Conservation (phyloP, 2,113 vertebrate species). For the Centropus unirufus region DNA sequence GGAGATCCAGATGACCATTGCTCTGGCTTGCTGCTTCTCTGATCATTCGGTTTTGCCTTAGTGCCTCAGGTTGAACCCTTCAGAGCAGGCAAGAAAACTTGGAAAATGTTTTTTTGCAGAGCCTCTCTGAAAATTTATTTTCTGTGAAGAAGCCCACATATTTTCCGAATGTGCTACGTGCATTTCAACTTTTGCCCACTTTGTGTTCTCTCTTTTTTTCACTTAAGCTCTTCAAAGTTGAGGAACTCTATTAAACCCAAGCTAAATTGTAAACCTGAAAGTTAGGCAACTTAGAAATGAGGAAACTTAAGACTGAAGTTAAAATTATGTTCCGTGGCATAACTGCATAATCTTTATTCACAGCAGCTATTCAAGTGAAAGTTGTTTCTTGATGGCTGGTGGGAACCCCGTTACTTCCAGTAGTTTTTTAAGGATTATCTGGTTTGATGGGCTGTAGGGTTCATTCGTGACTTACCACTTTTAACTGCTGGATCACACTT, state of each 20-base stretch:
- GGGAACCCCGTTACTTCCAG: not conserved
- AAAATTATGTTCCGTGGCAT: not conserved
- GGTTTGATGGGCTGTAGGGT: not conserved
- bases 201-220: not conserved
- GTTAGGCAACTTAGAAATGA: not conserved
- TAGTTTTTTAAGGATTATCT: not conserved
- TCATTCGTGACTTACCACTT: not conserved
- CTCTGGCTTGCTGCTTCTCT: not conserved
- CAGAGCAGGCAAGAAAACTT: not conserved
- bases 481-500: not conserved
- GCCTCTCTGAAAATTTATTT: not conserved
- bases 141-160: not conserved
- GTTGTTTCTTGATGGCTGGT: not conserved
- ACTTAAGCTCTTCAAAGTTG: not conserved
- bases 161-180: not conserved
- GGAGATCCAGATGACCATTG: not conserved
- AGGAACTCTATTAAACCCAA: not conserved
- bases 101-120: not conserved
- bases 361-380: not conserved
- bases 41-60: not conserved
- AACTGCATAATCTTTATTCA: not conserved
- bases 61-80: not conserved
- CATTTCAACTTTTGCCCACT: not conserved
- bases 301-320: not conserved
- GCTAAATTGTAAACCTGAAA: not conserved